A percentile compares a stretch with the other conserved stretches of the same genome.
Evolutionary conservation across 2,797 vertebrate species (phyloP).

Genomic region (Sebastes vulpes): DNA sequence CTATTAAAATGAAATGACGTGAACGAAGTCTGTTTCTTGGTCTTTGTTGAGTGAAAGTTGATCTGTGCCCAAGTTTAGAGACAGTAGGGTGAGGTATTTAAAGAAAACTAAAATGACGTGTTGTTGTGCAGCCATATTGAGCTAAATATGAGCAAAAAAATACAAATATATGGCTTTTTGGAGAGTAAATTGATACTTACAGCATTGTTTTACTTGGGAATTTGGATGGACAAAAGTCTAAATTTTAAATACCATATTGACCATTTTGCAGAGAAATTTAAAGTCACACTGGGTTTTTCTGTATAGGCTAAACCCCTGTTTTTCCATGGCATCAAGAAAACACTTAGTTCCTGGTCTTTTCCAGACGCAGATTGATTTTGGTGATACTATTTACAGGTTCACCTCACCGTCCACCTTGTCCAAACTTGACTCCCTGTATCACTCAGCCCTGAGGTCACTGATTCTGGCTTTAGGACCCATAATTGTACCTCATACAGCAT

Average conservation of each 20-base stretch:
- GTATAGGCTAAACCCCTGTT: fast-evolving
- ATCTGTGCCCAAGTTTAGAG: background rate
- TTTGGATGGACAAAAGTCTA: too few species aligned
- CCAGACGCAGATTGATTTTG: fast-evolving
- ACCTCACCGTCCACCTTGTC: too few species aligned
- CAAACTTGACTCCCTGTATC: too few species aligned
- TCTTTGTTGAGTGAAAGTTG: background rate
- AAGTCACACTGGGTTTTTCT: fast-evolving
- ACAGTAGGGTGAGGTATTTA: background rate
- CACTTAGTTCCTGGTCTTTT: fast-evolving
- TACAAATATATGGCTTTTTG: background rate
- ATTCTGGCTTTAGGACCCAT: too few species aligned
- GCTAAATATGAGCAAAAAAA: background rate
- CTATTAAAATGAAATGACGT: conserved; percentile 78
- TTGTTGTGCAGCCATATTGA: background rate
- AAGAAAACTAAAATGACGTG: background rate
- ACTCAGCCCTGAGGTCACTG: too few species aligned
- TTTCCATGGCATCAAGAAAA: too few species aligned
- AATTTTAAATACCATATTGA: too few species aligned
- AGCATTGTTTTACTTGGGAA: too few species aligned
- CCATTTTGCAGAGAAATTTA: too few species aligned
- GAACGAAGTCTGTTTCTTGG: conserved; percentile 25
- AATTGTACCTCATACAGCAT: too few species aligned
- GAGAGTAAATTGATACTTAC: background rate
- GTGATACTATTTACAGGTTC: too few species aligned